A percentile compares a stretch with the other conserved stretches of the same genome.
These are phyloP conservation scores for Tortrix viridana DNA, from an alignment of 2,888 invertebrate genomes.

Conservation along the genomic window DNA sequence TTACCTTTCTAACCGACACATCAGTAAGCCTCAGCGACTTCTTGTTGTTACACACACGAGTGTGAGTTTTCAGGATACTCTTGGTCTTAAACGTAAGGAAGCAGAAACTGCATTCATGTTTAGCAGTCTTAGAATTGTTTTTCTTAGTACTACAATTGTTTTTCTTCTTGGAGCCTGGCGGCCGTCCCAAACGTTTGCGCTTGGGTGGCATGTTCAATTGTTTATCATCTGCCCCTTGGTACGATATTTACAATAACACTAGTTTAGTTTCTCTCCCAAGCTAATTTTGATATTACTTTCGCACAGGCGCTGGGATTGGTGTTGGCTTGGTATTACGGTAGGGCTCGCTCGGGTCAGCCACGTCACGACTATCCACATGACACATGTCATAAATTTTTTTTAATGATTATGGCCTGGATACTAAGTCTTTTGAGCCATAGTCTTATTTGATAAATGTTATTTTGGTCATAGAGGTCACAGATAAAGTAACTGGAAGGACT, in stretches of 20 bases:
- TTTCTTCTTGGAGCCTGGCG: slow-evolving; percentile 55
- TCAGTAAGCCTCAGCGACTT: slow-evolving; percentile 2
- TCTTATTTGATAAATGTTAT: too few relatives aligned
- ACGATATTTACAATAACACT: slow-evolving; percentile 50
- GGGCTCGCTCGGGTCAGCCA: slow-evolving; percentile 15
- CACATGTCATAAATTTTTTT: slow-evolving; percentile 27
- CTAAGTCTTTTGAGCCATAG: too few relatives aligned
- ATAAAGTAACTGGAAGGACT: too few relatives aligned
- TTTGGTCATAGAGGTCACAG: too few relatives aligned
- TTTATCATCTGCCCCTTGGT: slow-evolving; percentile 47
- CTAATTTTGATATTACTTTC: slow-evolving; percentile 77
- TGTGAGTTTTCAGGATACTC: slow-evolving; percentile 17
- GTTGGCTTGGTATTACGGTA: slow-evolving; percentile 22
- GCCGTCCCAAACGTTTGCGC: slow-evolving; percentile 59
- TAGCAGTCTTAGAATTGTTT: too few relatives aligned
- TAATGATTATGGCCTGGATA: too few relatives aligned
- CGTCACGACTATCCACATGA: slow-evolving; percentile 30
- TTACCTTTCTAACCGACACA: slow-evolving; percentile 30
- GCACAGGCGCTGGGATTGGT: slow-evolving; percentile 68
- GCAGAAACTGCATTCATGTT: slow-evolving; percentile 33
- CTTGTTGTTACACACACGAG: slow-evolving; percentile 20
- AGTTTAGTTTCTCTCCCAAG: slow-evolving; percentile 45
- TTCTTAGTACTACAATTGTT: slow-evolving; percentile 41
- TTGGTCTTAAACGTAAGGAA: slow-evolving; percentile 1
- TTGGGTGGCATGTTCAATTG: slow-evolving; percentile 65